Base-by-base conservation (phyloP, 2,888 invertebrate species). In the Nebria salina region DNA sequence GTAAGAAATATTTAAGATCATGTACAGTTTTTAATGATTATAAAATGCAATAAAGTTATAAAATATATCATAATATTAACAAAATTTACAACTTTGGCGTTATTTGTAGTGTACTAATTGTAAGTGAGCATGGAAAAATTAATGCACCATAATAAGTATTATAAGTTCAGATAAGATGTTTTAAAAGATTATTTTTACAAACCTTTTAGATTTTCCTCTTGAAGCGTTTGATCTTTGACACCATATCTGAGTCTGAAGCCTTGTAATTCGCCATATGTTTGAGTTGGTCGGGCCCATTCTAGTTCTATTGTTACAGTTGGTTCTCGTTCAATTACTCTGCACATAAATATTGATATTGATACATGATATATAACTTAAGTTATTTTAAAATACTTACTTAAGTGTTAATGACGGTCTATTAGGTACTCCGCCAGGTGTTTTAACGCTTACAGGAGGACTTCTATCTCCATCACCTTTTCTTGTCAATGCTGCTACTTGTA, bases 391-490 rank as follows among this genome's bases (percentile, higher is more conserved):
- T 15, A 88, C 92, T 90, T 89, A 95, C 95, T 96, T 96, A 74
- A 96, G 91, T 86, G 92, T 95, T 76, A 97, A 93, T 81, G 93
- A 93, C 70, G 97, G 96, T 85, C 95, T 91, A 84, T 95, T 95
- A 65, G 97, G 97, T 77, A 97, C 97, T 84, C 97, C 97, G 78
- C 98, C 98, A 42, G 97, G 97, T 1, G 99, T 99, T 89, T 94
- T 95, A 1, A 97, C 94, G 82, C 93, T 93, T 81, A 95, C 95
- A 34, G 97, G 95, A 82, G 93, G 90, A 87, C 98, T 98, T 84
- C 98, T 92, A 88, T 96, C 95, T 25, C 99, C 99, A 88, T 99
- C 99, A 70, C 99, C 99, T 89, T 97, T 97, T 83, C 98, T 92
- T 3, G 99, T 99, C 83, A 98, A 91, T 0, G 98, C 99, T 0